Conservation (phyloP, 2,888 invertebrate genomes). For the Erebia ligea region DNA sequence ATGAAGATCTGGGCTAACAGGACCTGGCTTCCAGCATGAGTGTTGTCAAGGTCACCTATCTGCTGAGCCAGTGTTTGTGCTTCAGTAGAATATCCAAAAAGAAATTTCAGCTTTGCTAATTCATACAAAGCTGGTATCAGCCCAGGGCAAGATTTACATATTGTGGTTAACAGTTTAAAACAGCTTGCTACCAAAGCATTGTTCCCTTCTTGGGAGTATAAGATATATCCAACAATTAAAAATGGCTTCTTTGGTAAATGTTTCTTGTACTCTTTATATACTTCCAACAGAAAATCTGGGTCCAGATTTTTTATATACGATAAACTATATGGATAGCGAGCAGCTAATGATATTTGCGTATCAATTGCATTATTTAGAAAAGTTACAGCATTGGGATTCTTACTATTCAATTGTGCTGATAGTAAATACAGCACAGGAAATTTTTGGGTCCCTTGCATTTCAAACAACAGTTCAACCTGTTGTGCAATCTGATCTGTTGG, state of each 20-base stretch:
- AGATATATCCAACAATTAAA: constrained; percentile 71
- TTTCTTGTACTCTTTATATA: constrained; percentile 89
- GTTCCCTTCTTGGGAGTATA: constrained; percentile 74
- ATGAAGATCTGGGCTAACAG: constrained; percentile 93
- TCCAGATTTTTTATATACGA: constrained; percentile 90
- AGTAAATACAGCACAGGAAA: constrained; percentile 87
- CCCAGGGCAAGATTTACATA: constrained; percentile 93
- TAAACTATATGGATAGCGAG: constrained; percentile 87
- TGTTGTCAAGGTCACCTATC: constrained; percentile 89
- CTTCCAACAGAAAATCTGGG: constrained; percentile 92
- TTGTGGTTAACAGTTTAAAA: constrained; percentile 86
- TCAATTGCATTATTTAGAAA: constrained; percentile 86
- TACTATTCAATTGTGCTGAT: constrained; percentile 85
- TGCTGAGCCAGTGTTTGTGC: constrained; percentile 89
- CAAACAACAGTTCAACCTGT: constrained; percentile 93
- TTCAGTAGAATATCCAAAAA: constrained; percentile 89
- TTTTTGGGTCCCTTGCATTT: constrained; percentile 87
- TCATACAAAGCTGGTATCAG: constrained; percentile 86
- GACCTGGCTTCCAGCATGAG: constrained; percentile 92
- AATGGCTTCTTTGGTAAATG: constrained; percentile 87
- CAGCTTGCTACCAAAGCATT: constrained; percentile 79
- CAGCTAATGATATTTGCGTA: constrained; percentile 64
- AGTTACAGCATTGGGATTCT: constrained; percentile 81
- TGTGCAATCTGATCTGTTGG: constrained; percentile 89
- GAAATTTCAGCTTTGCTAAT: constrained; percentile 90